Evolutionary conservation across 1,140 invertebrate species (phyloP).

Genomic region (Drosophila sucinea): DNA sequence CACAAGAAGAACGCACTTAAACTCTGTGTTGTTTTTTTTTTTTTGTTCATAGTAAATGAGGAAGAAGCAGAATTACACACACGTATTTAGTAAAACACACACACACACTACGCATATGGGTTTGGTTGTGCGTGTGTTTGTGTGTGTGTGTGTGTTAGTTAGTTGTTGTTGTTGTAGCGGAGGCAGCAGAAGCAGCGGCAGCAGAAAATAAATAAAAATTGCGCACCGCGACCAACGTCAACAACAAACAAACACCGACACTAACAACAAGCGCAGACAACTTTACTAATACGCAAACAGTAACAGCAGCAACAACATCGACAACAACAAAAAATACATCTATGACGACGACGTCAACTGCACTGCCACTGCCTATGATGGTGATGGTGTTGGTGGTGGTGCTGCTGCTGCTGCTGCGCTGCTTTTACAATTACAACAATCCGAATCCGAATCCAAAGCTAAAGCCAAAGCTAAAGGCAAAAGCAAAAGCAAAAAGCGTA

Average conservation of each 20-base stretch:
- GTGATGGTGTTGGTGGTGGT: slow-evolving; percentile 33
- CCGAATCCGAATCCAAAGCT: slow-evolving; percentile 35
- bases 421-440: slow-evolving; percentile 51
- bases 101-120: neutral
- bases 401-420: slow-evolving; percentile 32
- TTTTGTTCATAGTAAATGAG: slow-evolving; percentile 29
- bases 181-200: slow-evolving; percentile 35
- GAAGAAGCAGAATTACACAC: slow-evolving; percentile 51
- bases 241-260: slow-evolving; percentile 75
- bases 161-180: neutral
- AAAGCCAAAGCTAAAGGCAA: slow-evolving; percentile 57
- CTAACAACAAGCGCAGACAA: slow-evolving; percentile 58
- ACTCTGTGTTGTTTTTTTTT: slow-evolving; percentile 40
- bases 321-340: slow-evolving; percentile 13
- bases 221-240: slow-evolving; percentile 75
- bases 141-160: slow-evolving; percentile 21
- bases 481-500: slow-evolving; percentile 62
- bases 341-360: slow-evolving; percentile 17
- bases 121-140: neutral
- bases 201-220: slow-evolving; percentile 70
- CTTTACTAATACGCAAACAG: slow-evolving; percentile 65
- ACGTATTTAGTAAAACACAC: slow-evolving; percentile 4
- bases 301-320: slow-evolving; percentile 32
- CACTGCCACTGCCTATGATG: slow-evolving; percentile 38
- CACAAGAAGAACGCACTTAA: slow-evolving; percentile 66